Percentiles rank a stretch among this genome's conserved stretches.
Evolutionary conservation across 2,888 invertebrate species (phyloP).

Genomic region (Stenoptilia bipunctidactyla): DNA sequence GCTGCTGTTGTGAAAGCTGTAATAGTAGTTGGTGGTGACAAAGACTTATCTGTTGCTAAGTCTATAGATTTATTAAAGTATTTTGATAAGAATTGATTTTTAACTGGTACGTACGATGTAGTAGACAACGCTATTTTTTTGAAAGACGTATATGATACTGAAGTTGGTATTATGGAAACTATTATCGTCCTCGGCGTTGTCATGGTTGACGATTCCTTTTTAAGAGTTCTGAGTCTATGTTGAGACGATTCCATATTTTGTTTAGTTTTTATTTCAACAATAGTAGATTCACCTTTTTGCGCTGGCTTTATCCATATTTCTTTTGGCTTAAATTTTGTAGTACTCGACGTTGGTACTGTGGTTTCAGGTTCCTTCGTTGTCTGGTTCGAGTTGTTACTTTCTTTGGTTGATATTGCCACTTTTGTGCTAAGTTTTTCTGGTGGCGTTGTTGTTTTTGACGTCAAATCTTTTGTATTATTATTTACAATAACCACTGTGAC

Average conservation of each 20-base stretch:
- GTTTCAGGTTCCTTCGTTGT: constrained; percentile 34
- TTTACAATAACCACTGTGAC: constrained; percentile 10
- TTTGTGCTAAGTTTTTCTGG: constrained; percentile 10
- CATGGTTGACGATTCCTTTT: constrained; percentile 32
- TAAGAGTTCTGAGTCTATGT: constrained; percentile 31
- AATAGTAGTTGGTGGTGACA: background rate
- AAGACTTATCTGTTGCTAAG: background rate
- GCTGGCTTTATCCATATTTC: constrained; percentile 64
- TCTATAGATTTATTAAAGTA: too few relatives aligned
- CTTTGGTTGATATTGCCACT: constrained; percentile 18
- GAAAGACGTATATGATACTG: constrained; percentile 52
- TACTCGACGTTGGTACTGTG: constrained; percentile 35
- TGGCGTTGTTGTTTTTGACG: constrained; percentile 4
- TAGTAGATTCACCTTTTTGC: constrained; percentile 56
- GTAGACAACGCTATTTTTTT: constrained; percentile 56
- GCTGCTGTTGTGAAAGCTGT: background rate
- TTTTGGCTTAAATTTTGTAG: constrained; percentile 52
- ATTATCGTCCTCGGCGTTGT: constrained; percentile 61
- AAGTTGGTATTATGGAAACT: constrained; percentile 62
- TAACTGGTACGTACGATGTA: constrained; percentile 21
- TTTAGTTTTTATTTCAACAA: constrained; percentile 38
- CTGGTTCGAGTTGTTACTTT: constrained; percentile 18
- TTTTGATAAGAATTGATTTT: background rate
- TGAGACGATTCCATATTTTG: constrained; percentile 26
- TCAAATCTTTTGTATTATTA: constrained; percentile 8